phyloP scores from a whole-genome alignment of 2,797 vertebrate genomes.

The Muraenolepis orangiensis region DNA sequence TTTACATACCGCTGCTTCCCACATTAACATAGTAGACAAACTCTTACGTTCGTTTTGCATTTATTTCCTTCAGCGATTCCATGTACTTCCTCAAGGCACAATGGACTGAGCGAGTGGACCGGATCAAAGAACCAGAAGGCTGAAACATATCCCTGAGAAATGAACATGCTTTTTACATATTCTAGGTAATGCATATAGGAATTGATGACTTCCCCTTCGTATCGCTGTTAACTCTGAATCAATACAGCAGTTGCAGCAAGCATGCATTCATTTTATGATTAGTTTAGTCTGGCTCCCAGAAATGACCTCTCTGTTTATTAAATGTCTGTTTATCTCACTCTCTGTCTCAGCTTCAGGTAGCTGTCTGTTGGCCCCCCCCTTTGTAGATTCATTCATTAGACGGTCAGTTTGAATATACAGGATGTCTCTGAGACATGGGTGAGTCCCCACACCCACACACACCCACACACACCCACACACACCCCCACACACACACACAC shows the following conservation, averaged over 20 bases:
- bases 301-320: slow-evolving; percentile 20
- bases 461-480: too few relatives aligned
- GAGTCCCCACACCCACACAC: too few relatives aligned
- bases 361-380: too few relatives aligned
- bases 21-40: background rate
- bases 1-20: background rate
- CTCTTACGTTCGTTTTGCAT: background rate
- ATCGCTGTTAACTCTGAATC: background rate
- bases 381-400: too few relatives aligned
- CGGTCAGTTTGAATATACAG: too few relatives aligned
- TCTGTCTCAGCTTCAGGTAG: slow-evolving; percentile 22
- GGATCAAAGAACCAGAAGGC: background rate
- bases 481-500: slow-evolving; percentile 18
- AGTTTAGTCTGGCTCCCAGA: background rate
- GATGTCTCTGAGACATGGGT: too few relatives aligned
- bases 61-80: background rate
- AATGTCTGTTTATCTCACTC: slow-evolving; percentile 10
- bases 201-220: background rate
- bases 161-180: background rate
- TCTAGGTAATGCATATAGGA: background rate
- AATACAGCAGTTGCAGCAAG: slow-evolving; percentile 10
- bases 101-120: background rate
- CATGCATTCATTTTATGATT: background rate
- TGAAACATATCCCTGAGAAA: background rate
- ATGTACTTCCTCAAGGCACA: background rate